phyloP scores from a whole-genome alignment of 2,797 vertebrate species.

The Dromococcyx pavoninus region DNA sequence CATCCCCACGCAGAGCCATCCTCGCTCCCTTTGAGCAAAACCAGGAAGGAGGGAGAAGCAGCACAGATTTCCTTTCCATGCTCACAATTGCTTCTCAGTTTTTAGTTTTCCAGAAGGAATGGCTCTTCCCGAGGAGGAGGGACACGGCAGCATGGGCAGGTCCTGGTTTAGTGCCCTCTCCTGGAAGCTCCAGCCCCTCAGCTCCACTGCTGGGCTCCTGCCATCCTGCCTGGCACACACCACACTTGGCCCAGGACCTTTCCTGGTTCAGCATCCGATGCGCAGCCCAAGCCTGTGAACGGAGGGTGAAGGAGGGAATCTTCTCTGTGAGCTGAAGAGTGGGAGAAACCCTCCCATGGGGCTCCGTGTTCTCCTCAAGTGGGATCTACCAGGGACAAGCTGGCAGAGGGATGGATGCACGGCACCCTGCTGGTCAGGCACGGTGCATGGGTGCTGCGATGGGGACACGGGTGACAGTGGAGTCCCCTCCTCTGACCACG shows the following conservation, averaged over 20 bases:
- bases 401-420: fast-evolving
- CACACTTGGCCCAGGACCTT: not conserved
- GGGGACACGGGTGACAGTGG: not conserved
- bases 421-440: not conserved
- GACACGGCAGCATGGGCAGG: not conserved
- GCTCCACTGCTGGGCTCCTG: not conserved
- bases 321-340: not conserved
- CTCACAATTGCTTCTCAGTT: fast-evolving
- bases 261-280: fast-evolving
- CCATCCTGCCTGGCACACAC: not conserved
- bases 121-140: not conserved
- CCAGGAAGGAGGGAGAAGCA: fast-evolving
- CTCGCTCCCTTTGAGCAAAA: not conserved
- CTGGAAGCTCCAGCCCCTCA: slow-evolving; percentile 45
- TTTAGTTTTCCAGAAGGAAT: not conserved
- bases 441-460: fast-evolving
- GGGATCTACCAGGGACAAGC: not conserved
- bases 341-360: fast-evolving
- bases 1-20: fast-evolving
- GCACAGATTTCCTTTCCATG: fast-evolving
- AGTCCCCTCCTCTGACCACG: fast-evolving
- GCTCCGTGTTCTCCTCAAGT: not conserved
- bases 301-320: not conserved
- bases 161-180: slow-evolving; percentile 69
- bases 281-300: fast-evolving